Evolutionary conservation across 2,113 vertebrate species (phyloP).

Genomic region (Melanerpes formicivorus): DNA sequence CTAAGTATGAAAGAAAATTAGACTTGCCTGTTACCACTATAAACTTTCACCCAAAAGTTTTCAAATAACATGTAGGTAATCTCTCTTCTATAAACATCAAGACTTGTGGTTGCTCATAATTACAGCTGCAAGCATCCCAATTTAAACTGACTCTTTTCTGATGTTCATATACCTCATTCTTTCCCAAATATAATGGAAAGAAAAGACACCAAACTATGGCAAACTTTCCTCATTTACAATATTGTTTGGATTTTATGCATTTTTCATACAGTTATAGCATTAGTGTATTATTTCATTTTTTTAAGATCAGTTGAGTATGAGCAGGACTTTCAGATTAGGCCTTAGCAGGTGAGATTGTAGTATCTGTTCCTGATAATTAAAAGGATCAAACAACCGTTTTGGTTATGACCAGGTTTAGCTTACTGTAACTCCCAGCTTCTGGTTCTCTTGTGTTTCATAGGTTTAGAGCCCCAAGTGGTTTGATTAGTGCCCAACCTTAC

Average conservation of each 20-base stretch:
- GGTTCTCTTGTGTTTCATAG: neutral
- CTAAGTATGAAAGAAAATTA: constrained; percentile 77
- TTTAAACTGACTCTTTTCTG: constrained; percentile 49
- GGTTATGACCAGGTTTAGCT: neutral
- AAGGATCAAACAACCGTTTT: neutral
- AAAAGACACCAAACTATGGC: constrained; percentile 20
- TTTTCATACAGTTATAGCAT: neutral
- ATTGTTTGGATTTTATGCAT: neutral
- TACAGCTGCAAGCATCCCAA: constrained; percentile 65
- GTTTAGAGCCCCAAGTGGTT: neutral
- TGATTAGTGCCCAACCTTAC: neutral
- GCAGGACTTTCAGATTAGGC: neutral
- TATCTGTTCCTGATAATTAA: neutral
- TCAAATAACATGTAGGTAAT: constrained; percentile 65
- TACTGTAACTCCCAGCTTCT: neutral
- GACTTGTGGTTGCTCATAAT: constrained; percentile 63
- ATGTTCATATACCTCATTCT: constrained; percentile 28
- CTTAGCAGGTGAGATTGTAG: neutral
- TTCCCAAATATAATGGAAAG: constrained; percentile 4
- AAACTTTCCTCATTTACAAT: constrained; percentile 5
- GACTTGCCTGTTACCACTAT: constrained; percentile 75
- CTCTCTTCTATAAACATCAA: constrained; percentile 71
- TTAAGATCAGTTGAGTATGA: neutral
- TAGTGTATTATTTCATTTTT: constrained; percentile 4
- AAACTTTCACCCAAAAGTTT: constrained; percentile 74